Evolutionary conservation across 2,113 vertebrate species (phyloP).

Genomic region (Lepidothrix coronata): DNA sequence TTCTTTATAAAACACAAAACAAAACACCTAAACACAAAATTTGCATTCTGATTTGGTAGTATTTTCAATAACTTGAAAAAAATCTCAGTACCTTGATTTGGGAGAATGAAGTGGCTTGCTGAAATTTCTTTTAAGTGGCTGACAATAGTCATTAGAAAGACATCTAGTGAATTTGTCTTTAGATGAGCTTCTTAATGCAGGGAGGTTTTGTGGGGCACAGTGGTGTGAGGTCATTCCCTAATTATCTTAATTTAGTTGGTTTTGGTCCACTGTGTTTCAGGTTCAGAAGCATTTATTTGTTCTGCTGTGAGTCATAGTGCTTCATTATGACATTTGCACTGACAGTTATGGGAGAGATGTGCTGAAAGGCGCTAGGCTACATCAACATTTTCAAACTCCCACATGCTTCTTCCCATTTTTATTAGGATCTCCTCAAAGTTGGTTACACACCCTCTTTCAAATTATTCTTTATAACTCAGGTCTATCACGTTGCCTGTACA

Average conservation of each 20-base stretch:
- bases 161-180: neutral
- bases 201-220: neutral
- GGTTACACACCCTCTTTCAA: neutral
- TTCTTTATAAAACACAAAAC: neutral
- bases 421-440: neutral
- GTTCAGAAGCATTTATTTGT: neutral
- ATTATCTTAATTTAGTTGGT: neutral
- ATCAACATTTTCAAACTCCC: neutral
- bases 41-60: neutral
- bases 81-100: neutral
- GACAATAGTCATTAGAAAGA: neutral
- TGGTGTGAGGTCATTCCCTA: neutral
- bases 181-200: neutral
- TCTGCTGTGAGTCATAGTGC: neutral
- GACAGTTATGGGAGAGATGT: neutral
- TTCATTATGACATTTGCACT: neutral
- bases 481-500: neutral
- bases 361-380: neutral
- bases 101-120: neutral
- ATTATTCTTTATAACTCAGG: neutral
- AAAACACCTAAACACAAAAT: neutral
- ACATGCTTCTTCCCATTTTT: neutral
- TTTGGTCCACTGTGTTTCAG: neutral
- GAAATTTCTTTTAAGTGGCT: neutral
- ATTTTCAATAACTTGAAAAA: neutral